These are phyloP conservation scores for Melierax canorus DNA, from an alignment of 2,113 vertebrate genomes.

Conservation along the genomic window DNA sequence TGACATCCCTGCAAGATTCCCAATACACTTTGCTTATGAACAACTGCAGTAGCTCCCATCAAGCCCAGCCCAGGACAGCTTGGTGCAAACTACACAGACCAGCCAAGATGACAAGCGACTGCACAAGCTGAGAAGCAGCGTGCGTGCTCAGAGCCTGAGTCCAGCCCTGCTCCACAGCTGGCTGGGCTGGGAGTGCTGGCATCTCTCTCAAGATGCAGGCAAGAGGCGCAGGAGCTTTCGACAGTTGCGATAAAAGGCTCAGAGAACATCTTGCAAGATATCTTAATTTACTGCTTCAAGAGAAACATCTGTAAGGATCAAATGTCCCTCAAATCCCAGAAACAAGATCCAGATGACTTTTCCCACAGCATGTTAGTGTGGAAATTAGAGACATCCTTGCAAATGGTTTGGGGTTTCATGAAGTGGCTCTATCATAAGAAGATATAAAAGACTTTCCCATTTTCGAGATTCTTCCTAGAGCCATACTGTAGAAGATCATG, in stretches of 20 bases:
- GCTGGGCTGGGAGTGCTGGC: background rate
- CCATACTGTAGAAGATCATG: background rate
- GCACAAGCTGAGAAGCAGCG: background rate
- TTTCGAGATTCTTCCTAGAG: background rate
- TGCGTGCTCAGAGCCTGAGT: too few species aligned
- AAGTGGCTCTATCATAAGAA: background rate
- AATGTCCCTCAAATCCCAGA: background rate
- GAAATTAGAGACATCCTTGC: background rate
- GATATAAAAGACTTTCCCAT: background rate
- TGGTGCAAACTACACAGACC: too few species aligned
- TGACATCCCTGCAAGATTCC: background rate
- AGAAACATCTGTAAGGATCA: background rate
- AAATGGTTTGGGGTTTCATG: background rate
- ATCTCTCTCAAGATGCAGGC: background rate
- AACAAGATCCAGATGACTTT: background rate
- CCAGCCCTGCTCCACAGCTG: background rate
- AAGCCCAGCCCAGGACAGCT: background rate
- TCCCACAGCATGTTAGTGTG: background rate
- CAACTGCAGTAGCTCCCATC: background rate
- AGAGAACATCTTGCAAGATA: background rate
- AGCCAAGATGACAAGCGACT: background rate
- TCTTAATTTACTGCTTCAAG: background rate
- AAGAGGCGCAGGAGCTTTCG: background rate
- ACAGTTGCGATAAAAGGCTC: background rate
- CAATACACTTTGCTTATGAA: background rate